Conservation (phyloP, 2,888 invertebrate species). For the Nephrotoma flavescens region DNA sequence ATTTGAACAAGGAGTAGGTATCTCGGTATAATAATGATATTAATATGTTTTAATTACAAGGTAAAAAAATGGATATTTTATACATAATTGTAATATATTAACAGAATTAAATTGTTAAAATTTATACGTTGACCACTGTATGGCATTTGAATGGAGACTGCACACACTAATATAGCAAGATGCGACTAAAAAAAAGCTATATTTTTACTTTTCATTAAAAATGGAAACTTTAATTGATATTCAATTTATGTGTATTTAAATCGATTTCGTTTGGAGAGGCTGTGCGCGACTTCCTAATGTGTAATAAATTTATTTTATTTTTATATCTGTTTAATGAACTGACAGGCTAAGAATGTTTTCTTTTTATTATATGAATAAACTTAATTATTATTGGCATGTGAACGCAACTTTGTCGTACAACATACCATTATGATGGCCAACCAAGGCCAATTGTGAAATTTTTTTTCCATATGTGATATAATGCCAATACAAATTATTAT, state of each 20-base stretch:
- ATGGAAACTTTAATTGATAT: not conserved
- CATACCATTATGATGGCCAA: no score
- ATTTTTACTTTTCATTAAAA: not conserved
- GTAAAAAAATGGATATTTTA: not conserved
- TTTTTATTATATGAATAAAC: not conserved
- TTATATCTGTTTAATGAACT: not conserved
- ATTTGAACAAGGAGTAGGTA: not conserved
- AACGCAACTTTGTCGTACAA: not conserved
- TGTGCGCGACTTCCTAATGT: not conserved
- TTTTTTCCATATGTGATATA: no score
- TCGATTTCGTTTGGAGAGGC: not conserved
- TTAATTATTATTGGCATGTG: not conserved
- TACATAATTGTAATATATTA: not conserved
- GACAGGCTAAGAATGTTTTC: not conserved
- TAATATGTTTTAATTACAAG: not conserved
- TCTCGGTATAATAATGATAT: no score
- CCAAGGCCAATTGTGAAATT: no score
- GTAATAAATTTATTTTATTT: not conserved
- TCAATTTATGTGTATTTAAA: not conserved
- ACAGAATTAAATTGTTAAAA: not conserved
- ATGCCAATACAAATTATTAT: no score
- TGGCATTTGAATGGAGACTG: not conserved
- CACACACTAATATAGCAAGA: not conserved
- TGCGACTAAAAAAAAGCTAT: not conserved
- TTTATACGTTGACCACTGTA: not conserved